Evolutionary conservation across 92 coral and sea anemone species (phyloP).

Genomic region (Heteractis magnifica): DNA sequence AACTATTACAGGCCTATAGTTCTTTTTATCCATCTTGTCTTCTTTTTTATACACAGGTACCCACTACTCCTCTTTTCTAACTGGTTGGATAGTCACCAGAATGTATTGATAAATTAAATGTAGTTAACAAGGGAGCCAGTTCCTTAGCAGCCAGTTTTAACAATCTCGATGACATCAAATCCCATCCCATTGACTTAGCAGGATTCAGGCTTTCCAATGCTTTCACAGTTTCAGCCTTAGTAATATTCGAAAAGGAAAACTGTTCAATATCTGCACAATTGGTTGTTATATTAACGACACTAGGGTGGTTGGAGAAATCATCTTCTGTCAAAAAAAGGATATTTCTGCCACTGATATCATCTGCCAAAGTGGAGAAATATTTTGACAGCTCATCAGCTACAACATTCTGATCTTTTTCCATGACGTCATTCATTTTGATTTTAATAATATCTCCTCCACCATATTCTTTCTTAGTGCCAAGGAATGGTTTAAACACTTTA

Average conservation of each 20-base stretch:
- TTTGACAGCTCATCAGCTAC: conserved; percentile 32
- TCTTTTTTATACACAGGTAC: no score
- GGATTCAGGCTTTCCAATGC: conserved; percentile 28
- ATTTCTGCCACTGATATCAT: conserved; percentile 13
- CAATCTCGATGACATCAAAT: conserved; percentile 29
- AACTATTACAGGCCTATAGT: conserved; percentile 31
- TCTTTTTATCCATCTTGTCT: conserved; percentile 26
- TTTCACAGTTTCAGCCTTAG: conserved; percentile 20
- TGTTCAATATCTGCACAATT: conserved; percentile 4
- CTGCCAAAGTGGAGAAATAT: conserved; percentile 35
- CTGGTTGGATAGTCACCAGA: conserved; percentile 32
- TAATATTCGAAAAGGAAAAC: conserved; percentile 8
- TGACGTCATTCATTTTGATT: conserved; percentile 6
- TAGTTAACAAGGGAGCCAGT: conserved; percentile 25
- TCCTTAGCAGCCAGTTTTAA: conserved; percentile 38
- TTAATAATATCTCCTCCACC: neutral
- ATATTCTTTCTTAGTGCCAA: conserved; percentile 22
- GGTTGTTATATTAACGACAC: conserved; percentile 16
- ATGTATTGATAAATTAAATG: conserved; percentile 15
- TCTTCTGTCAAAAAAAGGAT: neutral
- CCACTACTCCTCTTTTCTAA: conserved; percentile 51
- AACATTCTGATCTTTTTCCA: conserved; percentile 28
- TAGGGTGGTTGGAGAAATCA: conserved; percentile 19
- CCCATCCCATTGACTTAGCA: conserved; percentile 40
- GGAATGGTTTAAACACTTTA: conserved; percentile 29